Base-by-base conservation (phyloP, 2,113 vertebrate species). In the Spilogale gracilis region DNA sequence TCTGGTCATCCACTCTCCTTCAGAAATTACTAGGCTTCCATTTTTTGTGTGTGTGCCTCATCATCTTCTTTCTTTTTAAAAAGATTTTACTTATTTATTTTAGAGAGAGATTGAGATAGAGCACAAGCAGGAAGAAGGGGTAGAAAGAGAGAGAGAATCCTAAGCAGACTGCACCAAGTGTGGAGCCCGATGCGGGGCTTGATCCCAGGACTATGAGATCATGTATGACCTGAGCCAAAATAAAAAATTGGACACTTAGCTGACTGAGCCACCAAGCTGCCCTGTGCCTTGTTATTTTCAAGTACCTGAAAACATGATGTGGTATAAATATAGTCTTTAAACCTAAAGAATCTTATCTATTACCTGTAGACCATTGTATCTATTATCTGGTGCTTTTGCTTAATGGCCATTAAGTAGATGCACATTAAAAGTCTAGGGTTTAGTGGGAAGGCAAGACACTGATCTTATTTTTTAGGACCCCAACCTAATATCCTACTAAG, bases 391-490 rank as follows among this genome's bases (percentile, higher is more conserved):
- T 94, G 92, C 48, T 63, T 96, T 91, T 69, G 9, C 71, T 81
- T 96, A 89, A 63, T 85, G 65, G 6, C 9, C 48, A 67, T 89
- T 81, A 91, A 96, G 25, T 85, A 81, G 21, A 65, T 43, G 16
- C 6, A 78, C 6, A 65, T 96, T 71, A 17, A 50, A 94, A 81
- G 5, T 65, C 25, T 43, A 58, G 18, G 27, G 65, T 60, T 86
- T 82, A 58, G 38, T 82, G 27, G 56, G 18, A 73, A 85, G 21
- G 23, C 27, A 74, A 85, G 82, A 85, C 16, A 11, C 50, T 58
- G 45, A 93, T 92, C 52, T 23, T 2, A 9, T 45, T 81, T 61
- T 65, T 81, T 43, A 54, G 13, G 30, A 76, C 0, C 5, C 7
- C 20, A 78, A 14, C 63, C 3, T 85, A 56, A 76, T 82, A 85